Percentiles rank a stretch among this genome's conserved stretches.
These are phyloP conservation scores for Netelia virgata DNA, from an alignment of 2,888 invertebrate genomes.

Conservation along the genomic window DNA sequence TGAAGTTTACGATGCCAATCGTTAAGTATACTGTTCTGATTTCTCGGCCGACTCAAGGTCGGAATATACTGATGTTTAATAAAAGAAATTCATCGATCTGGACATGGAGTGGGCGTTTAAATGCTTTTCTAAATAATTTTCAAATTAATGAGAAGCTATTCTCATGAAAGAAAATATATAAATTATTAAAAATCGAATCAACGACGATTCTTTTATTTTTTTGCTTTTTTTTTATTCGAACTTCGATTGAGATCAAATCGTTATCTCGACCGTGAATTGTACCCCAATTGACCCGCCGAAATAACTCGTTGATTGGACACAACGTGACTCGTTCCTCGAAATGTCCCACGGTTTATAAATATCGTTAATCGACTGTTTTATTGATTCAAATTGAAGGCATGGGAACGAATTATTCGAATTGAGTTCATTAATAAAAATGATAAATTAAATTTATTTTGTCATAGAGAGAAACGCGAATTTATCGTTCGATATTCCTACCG, in stretches of 20 bases:
- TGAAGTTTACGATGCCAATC: conserved; percentile 36
- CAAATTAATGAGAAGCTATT: not conserved
- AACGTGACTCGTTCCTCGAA: not conserved
- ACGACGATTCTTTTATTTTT: not conserved
- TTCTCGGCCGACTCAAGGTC: conserved; percentile 50
- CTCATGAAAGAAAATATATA: conserved; percentile 7
- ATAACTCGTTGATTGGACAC: conserved; percentile 12
- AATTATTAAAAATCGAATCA: not conserved
- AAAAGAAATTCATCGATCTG: not conserved
- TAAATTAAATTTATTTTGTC: not conserved
- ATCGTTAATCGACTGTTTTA: conserved; percentile 42
- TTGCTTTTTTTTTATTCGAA: conserved; percentile 61
- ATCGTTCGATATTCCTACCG: too few relatives aligned
- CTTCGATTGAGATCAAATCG: conserved; percentile 58
- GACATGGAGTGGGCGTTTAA: not conserved
- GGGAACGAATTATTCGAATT: not conserved
- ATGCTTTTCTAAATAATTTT: not conserved
- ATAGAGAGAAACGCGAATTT: too few relatives aligned
- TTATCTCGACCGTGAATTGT: conserved; percentile 38
- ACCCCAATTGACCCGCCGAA: conserved; percentile 67
- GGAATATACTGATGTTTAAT: not conserved
- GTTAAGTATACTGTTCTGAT: conserved; percentile 40
- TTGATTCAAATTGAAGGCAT: conserved; percentile 34
- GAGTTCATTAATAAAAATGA: not conserved
- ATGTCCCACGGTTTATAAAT: conserved; percentile 46